Base-by-base conservation (phyloP, 2,888 invertebrate genomes). In the Coenonympha glycerion region DNA sequence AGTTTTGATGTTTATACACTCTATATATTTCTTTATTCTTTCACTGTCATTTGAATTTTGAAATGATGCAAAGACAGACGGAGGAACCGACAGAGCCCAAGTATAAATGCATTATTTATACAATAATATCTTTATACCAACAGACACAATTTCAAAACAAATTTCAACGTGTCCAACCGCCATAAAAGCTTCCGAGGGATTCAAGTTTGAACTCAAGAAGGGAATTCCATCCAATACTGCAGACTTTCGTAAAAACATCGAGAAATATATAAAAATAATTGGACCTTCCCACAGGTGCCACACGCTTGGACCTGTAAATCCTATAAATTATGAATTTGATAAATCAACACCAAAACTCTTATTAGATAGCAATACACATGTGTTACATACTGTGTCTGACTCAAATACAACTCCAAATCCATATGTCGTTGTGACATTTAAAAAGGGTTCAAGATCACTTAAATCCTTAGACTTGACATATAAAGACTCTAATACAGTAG, bases 221-320 rank as follows among this genome's bases (percentile, higher is more conserved):
- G 63, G 62, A 3, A 45, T 52, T 1, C 24, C 15, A 16, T 0
- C 34, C n/a, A n/a, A n/a, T n/a, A n/a, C n/a, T n/a, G n/a, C n/a
- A 0, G 58, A 60, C 1, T n/a, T 69, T 0, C 33, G 60, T 3
- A 63, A 62, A 22, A 24, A 52, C 1, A 6, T 69, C 2, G 49
- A 58, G 2, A 66, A 72, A 39, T 70, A 75, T 34, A 11, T 77
- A 0, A 66, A 67, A 55, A 21, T 64, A 11, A 11, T 18, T 41
- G 24, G 13, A 15, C 13, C 6, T 3, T 6, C 39, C 0, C 45
- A 45, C n/a, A 18, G 19, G 8, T 16, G 5, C 2, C 42, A 44
- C 1, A 24, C 36, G 16, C 18, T 21, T 3, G 8, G 6, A n/a
- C 37, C 37, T 21, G 24, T 21, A 5, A 31, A 16, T 18, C 3